Evolutionary conservation across 2,113 vertebrate species (phyloP), one percentile per base, ranked within the genome.

Genomic region (Lasiurus cinereus): DNA sequence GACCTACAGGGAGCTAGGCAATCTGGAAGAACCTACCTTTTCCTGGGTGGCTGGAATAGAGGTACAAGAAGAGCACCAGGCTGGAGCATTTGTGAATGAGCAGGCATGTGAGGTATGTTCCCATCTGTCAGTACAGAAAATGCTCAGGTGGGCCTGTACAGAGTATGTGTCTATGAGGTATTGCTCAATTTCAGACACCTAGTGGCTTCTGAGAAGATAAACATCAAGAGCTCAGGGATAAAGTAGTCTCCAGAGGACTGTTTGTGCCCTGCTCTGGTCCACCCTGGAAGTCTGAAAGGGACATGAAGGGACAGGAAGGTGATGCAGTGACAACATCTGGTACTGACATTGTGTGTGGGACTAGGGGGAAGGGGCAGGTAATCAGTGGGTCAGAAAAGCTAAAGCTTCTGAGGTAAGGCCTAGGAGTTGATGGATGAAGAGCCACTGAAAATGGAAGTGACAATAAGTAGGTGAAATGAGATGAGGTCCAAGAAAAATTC

Each of bases 121-220:
- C 19, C 79, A 31, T 70, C 54, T 54, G 3, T 36, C 33, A 48
- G 13, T 16, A 16, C 69, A 54, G 22, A 64, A 2, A n/a, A 31
- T 36, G 18, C 48, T 59, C n/a, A 62, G 43, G 14, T n/a, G 39
- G 36, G 43, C 54, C 24, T 24, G 54, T 5, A 24, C 16, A 54
- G 52, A 36, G 66, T 0, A 2, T 72, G 18, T 48, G 22, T 14
- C 43, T 6, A 0, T 0, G 0, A 36, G 27, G 39, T 12, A 11
- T 67, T 92, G 77, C 48, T 92, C 46, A 94, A 3, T 18, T 64
- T 15, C 14, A 82, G 74, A 24, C 11, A 21, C 3, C 9, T 15
- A 14, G 67, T 70, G 43, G 12, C 50, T 92, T 86, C 46, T 76
- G 77, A 70, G 59, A 92, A 78, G 43, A 50, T 36, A 48, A 74